phyloP scores from a whole-genome alignment of 2,797 vertebrate species.

The Urophycis tenuis region DNA sequence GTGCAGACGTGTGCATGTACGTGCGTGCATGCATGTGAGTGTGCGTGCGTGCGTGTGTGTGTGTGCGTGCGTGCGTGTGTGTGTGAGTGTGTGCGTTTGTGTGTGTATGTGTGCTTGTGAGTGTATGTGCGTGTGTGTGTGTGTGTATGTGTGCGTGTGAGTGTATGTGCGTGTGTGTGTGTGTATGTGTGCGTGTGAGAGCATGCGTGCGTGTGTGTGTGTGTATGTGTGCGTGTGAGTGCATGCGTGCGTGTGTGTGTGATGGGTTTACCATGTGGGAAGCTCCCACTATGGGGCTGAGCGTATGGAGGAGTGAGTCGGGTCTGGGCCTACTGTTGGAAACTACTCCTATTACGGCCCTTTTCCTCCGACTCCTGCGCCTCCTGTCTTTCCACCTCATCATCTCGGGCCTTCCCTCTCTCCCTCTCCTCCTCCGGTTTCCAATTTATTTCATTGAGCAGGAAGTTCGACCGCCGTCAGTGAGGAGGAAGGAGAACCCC shows the following conservation, averaged over 20 bases:
- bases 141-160: background rate
- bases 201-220: constrained; percentile 34
- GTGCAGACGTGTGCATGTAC: background rate
- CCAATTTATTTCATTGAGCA: background rate
- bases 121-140: constrained; percentile 22
- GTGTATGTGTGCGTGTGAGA: constrained; percentile 24
- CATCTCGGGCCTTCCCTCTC: constrained; percentile 21
- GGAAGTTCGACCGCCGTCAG: background rate
- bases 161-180: background rate
- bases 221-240: constrained; percentile 26
- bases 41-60: background rate
- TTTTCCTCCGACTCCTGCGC: constrained; percentile 25
- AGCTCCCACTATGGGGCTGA: constrained; percentile 54
- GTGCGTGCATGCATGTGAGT: background rate
- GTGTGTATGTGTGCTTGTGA: constrained; percentile 8
- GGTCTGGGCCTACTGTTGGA: constrained; percentile 67
- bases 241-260: constrained; percentile 17
- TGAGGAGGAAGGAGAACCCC: background rate
- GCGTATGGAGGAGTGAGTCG: constrained; percentile 66
- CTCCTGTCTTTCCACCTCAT: background rate
- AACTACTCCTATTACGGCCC: constrained; percentile 46
- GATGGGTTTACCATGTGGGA: constrained; percentile 67
- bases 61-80: background rate
- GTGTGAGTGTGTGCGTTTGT: background rate
- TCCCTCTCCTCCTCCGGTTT: constrained; percentile 11